Evolutionary conservation across 2,113 vertebrate species (phyloP), one percentile per base, ranked within the genome.

Genomic region (Poeciliopsis occidentalis): DNA sequence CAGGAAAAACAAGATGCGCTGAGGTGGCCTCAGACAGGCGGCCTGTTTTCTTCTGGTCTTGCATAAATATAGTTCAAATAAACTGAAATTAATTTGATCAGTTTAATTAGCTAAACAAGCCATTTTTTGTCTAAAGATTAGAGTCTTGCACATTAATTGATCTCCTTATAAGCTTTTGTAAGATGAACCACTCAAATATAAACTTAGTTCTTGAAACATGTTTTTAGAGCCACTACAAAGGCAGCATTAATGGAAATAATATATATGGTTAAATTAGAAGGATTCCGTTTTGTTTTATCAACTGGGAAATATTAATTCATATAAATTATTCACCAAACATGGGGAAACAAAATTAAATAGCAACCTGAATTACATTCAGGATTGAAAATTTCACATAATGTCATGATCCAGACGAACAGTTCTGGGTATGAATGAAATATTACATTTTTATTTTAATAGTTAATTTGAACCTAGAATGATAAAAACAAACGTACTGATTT

Each of bases 1-100:
- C 62, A 78, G 73, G 31, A 82, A 84, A 84, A 89, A 89, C 83
- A 88, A 81, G 74, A 69, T 81, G 77, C 44, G 34, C 85, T 80
- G 60, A 75, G 79, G 82, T 82, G 83, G 80, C 64, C 71, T 67
- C 76, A 79, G 80, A 78, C 81, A 78, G 27, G 32, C 30, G 64
- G 77, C 82, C 31, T 70, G 85, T 60, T 34, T 62, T 69, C 81
- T n/a, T n/a, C 51, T 57, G 24, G 47, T 54, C 19, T 24, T 41
- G 4, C 12, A 41, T 4, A 15, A 4, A 41, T 41, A 41, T 13
- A 15, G 3, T 15, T 41, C 39, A 41, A 41, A 41, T 15, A 15
- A 11, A 41, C 15, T 41, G 12, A 41, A 41, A 41, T 41, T 15
- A 15, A 41, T 15, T 41, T 41, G 13, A 41, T 41, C 13, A 15